Evolutionary conservation across 2,888 invertebrate genomes (phyloP), one percentile per base, ranked within the genome.

Genomic region (Geophilus truncorum): DNA sequence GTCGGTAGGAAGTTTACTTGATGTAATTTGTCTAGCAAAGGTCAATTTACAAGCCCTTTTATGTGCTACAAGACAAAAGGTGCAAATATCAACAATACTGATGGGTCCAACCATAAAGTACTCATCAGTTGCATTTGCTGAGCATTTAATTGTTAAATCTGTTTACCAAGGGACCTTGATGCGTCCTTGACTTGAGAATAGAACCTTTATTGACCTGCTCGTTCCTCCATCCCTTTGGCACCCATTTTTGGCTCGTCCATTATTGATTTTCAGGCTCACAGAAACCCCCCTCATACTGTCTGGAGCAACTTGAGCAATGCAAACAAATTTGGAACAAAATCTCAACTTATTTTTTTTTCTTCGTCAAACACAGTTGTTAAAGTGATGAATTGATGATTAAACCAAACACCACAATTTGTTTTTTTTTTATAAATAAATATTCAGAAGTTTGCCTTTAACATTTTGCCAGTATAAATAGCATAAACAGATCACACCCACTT

Each of bases 241-340:
- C 21, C 57, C 57, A 62, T 62, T 21, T 62, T 62, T 62, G 57
- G 57, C 57, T 62, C 57, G 23, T 23, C 57, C 57, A 62, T 62
- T 62, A 62, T 62, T 62, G 57, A 62, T 62, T 62, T 62, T 62
- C 57, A 4, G n/a, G 57, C 21, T 62, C 3, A 21, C 57, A 62
- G n/a, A 23, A 62, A 5, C 21, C 18, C 57, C 23, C 18, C 57
- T n/a, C 40, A 12, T 62, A 21, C 57, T n/a, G 57, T 62, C 57
- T 62, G 57, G 57, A n/a, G 57, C 57, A 57, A 57, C 57, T 57
- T 57, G 57, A 57, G 57, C 57, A 62, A 62, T 62, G 57, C 57
- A 62, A 62, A 62, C 57, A 62, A 62, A 62, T 62, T 62, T 62
- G 57, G n/a, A 62, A 62, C 21, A 18, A 21, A 62, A 62, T 62